Evolutionary conservation across 2,888 invertebrate genomes (phyloP).

Genomic region (Acronicta alni): DNA sequence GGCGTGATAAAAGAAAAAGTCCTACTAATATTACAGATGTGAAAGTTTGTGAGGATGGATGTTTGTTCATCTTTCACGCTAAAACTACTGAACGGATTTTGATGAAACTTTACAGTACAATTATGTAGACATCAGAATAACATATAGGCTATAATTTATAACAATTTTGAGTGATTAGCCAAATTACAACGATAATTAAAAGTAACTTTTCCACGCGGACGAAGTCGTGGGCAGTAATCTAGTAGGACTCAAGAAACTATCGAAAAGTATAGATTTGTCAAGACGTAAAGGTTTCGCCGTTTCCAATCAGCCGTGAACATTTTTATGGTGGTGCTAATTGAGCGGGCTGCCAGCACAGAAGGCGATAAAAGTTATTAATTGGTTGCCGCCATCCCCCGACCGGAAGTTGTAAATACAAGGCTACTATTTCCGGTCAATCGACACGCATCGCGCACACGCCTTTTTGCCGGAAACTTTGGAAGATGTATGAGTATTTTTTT

Average conservation of each 20-base stretch:
- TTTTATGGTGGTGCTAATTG: slow-evolving; percentile 86
- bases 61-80: too few species aligned
- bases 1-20: too few species aligned
- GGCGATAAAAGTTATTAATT: slow-evolving; percentile 88
- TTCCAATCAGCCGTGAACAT: slow-evolving; percentile 84
- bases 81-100: too few species aligned
- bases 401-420: slow-evolving; percentile 87
- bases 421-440: slow-evolving; percentile 85
- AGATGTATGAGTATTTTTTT: slow-evolving; percentile 44
- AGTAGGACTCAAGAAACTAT: slow-evolving; percentile 17
- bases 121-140: too few species aligned
- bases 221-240: too few species aligned
- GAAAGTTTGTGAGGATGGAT: too few species aligned
- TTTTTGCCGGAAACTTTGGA: slow-evolving; percentile 65
- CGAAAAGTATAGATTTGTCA: slow-evolving; percentile 24
- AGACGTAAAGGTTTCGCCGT: slow-evolving; percentile 49
- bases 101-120: too few species aligned
- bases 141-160: too few species aligned
- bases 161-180: too few species aligned
- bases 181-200: too few species aligned
- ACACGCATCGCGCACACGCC: slow-evolving; percentile 74
- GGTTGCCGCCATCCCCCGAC: slow-evolving; percentile 76
- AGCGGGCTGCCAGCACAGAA: slow-evolving; percentile 77
- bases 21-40: too few species aligned
- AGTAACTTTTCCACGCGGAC: too few species aligned